These are phyloP conservation scores for Drosophila setosimentum DNA, from an alignment of 2,888 invertebrate genomes.

Conservation along the genomic window DNA sequence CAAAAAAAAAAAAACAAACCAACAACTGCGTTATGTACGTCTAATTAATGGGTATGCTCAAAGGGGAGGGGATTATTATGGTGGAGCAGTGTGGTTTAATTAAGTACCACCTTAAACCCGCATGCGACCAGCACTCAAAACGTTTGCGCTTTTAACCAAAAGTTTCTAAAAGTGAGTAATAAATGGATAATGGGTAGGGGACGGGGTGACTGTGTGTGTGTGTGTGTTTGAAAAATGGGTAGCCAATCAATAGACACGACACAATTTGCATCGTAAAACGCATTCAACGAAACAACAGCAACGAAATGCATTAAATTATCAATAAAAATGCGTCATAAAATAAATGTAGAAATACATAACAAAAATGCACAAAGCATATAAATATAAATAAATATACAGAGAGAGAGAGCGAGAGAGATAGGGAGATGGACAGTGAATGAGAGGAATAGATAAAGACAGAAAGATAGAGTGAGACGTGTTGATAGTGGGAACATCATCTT, in stretches of 20 bases:
- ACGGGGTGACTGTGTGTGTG: not conserved
- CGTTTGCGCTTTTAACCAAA: not conserved
- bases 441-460: too few species aligned
- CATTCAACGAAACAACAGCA: constrained; percentile 33
- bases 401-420: not conserved
- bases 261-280: constrained; percentile 43
- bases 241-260: constrained; percentile 49
- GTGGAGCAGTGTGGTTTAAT: not conserved
- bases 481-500: constrained; percentile 37
- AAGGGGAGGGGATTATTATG: not conserved
- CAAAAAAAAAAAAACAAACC: not conserved
- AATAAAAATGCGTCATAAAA: constrained; percentile 77
- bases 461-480: constrained; percentile 16
- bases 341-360: constrained; percentile 50
- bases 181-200: not conserved
- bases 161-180: constrained; percentile 23
- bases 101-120: constrained; percentile 24
- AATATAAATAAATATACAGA: not conserved
- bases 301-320: constrained; percentile 71
- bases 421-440: too few species aligned
- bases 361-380: constrained; percentile 23
- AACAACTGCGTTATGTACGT: constrained; percentile 26
- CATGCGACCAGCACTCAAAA: constrained; percentile 29
- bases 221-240: not conserved
- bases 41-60: constrained; percentile 46